Conservation (phyloP, 2,113 vertebrate species). For the Barbus barbus region DNA sequence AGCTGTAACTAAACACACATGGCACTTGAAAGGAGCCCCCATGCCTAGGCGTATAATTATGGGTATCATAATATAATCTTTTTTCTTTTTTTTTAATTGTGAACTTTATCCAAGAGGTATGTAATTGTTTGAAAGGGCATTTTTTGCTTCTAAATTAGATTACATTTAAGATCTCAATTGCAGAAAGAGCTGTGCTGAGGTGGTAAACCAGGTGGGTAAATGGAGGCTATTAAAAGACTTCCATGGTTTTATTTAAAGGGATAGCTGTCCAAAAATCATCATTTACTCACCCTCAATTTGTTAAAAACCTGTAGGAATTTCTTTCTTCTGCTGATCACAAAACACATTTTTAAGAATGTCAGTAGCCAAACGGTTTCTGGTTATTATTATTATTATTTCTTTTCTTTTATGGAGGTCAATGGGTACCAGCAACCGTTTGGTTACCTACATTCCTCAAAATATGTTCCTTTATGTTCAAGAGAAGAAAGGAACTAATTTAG, state of each 20-base stretch:
- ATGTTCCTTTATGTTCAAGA: background rate
- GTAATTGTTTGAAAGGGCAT: slow-evolving; percentile 71
- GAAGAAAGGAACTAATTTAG: no score
- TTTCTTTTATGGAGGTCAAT: background rate
- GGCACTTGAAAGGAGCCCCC: slow-evolving; percentile 70
- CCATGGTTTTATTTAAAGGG: background rate
- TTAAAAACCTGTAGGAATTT: no score
- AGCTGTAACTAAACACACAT: slow-evolving; percentile 75
- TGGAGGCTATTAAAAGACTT: background rate
- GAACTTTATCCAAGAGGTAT: slow-evolving; percentile 69
- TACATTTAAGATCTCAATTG: slow-evolving; percentile 42
- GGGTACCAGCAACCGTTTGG: background rate
- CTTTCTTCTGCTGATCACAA: background rate
- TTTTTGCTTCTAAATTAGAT: slow-evolving; percentile 54
- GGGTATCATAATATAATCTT: slow-evolving; percentile 72
- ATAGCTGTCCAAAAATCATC: no score
- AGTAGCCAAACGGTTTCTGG: background rate
- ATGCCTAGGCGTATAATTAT: slow-evolving; percentile 72
- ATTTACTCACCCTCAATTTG: no score
- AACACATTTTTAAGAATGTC: no score
- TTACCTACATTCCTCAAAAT: background rate
- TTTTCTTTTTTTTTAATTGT: slow-evolving; percentile 72
- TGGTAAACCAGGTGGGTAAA: background rate
- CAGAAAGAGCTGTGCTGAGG: slow-evolving; percentile 47
- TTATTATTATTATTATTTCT: no score